Evolutionary conservation across 2,888 invertebrate species (phyloP).

Genomic region (Hymenopus coronatus): DNA sequence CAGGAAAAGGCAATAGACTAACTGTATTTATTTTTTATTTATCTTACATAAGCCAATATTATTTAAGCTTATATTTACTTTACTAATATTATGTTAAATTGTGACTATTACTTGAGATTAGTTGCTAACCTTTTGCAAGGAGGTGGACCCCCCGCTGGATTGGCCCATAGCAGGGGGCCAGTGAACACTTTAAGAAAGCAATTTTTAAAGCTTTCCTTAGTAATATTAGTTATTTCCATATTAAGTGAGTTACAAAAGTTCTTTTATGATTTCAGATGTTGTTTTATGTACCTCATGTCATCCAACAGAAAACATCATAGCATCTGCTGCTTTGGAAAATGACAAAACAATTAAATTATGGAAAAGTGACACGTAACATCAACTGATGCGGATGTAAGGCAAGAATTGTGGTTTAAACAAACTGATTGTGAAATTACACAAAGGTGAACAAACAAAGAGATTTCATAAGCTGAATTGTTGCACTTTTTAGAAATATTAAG

Average conservation of each 20-base stretch:
- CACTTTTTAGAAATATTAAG: background rate
- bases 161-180: no score
- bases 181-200: no score
- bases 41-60: no score
- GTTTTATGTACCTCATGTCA: slow-evolving; percentile 98
- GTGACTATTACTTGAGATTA: no score
- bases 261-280: slow-evolving; percentile 57
- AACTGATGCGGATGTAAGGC: background rate
- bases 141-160: no score
- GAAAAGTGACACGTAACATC: slow-evolving; percentile 86
- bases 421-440: background rate
- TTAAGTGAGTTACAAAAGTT: background rate
- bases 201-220: no score
- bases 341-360: slow-evolving; percentile 99
- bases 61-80: no score
- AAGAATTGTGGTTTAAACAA: background rate
- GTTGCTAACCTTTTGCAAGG: no score
- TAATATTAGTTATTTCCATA: no score
- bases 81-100: no score
- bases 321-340: slow-evolving; percentile 96
- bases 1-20: no score
- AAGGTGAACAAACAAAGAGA: background rate
- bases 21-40: no score
- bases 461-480: background rate
- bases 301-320: slow-evolving; percentile 98